Evolutionary conservation across 2,113 vertebrate genomes (phyloP).

Genomic region (Cyanocitta stelleri): DNA sequence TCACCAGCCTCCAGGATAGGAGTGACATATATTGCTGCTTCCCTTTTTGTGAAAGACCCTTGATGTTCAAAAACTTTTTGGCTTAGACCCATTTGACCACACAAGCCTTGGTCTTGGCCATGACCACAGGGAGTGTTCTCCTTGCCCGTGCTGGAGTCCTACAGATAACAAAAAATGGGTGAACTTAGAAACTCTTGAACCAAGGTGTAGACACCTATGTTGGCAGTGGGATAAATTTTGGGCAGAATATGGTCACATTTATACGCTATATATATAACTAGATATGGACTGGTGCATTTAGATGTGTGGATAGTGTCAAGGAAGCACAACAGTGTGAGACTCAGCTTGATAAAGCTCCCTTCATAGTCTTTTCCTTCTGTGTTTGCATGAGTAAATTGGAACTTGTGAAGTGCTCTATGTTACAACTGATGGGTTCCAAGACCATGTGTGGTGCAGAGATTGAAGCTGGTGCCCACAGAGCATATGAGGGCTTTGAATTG

Average conservation of each 20-base stretch:
- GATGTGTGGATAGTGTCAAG: neutral
- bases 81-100: fast-evolving
- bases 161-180: neutral
- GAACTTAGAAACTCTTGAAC: neutral
- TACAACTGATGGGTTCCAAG: neutral
- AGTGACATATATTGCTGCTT: neutral
- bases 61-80: neutral
- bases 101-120: neutral
- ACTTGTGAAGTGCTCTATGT: neutral
- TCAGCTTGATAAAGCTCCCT: neutral
- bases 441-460: neutral
- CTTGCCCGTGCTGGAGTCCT: neutral
- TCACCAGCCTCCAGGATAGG: neutral
- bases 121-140: neutral
- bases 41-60: neutral
- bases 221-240: neutral
- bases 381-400: neutral
- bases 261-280: neutral
- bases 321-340: neutral
- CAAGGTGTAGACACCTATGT: fast-evolving
- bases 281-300: neutral
- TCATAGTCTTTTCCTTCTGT: neutral
- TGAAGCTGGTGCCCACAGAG: neutral
- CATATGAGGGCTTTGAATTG: neutral
- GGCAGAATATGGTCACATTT: neutral